Evolutionary conservation across 2,113 vertebrate genomes (phyloP).

Genomic region (Austrofundulus limnaeus): DNA sequence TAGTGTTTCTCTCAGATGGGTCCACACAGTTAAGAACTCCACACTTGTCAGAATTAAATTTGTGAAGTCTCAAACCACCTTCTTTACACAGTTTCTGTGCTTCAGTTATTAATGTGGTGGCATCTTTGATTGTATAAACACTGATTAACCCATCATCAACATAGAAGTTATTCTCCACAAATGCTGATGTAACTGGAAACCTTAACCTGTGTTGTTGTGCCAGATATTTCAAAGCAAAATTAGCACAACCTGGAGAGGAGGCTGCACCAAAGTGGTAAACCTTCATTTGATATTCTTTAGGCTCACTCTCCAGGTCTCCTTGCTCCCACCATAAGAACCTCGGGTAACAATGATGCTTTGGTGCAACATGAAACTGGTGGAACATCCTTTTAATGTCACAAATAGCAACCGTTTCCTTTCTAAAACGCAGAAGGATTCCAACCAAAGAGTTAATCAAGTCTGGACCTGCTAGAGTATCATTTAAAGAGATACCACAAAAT

Average conservation of each 20-base stretch:
- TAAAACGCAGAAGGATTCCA: not conserved
- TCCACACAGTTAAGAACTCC: not conserved
- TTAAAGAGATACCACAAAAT: not conserved
- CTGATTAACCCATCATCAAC: not conserved
- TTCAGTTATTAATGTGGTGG: not conserved
- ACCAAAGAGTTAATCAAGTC: not conserved
- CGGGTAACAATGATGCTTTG: not conserved
- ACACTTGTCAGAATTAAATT: not conserved
- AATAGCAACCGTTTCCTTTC: not conserved
- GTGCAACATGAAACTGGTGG: not conserved
- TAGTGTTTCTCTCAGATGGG: not conserved
- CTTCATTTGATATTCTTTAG: not conserved
- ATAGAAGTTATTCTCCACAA: constrained; percentile 1
- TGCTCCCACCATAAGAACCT: not conserved
- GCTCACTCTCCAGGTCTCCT: not conserved
- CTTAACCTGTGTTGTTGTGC: not conserved
- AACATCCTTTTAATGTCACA: constrained; percentile 1
- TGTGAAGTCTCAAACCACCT: not conserved
- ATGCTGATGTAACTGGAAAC: not conserved
- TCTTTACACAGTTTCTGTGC: not conserved
- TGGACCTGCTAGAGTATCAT: not conserved
- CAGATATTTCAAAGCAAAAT: not conserved
- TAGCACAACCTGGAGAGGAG: constrained; percentile 5
- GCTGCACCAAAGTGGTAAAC: constrained; percentile 4
- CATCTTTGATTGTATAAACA: not conserved